Evolutionary conservation across 2,113 vertebrate species (phyloP).

Genomic region (Corythaixoides concolor): DNA sequence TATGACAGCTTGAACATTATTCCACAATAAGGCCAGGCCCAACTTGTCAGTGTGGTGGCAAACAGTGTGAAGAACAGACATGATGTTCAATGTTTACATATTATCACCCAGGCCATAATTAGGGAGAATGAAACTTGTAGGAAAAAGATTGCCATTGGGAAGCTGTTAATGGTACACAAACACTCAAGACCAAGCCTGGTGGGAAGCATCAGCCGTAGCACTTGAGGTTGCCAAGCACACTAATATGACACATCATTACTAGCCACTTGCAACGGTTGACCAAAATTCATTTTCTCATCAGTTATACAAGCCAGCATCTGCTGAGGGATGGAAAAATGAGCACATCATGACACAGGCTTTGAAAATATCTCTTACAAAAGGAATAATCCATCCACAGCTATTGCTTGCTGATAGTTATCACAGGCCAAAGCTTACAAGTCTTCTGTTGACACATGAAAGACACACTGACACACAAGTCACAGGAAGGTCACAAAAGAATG

Average conservation of each 20-base stretch:
- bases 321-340: conserved; percentile 39
- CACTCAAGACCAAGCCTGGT: neutral
- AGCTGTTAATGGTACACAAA: neutral
- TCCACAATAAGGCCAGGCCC: neutral
- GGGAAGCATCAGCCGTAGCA: neutral
- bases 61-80: neutral
- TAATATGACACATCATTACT: conserved; percentile 40
- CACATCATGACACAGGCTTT: conserved; percentile 36
- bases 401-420: neutral
- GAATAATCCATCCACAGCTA: neutral
- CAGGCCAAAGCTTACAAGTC: conserved; percentile 14
- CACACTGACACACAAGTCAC: neutral
- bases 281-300: conserved; percentile 36
- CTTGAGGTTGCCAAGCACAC: neutral
- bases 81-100: neutral
- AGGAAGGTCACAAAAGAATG: neutral
- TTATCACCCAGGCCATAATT: neutral
- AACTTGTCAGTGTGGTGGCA: neutral
- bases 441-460: conserved; percentile 16
- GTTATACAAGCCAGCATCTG: conserved; percentile 12
- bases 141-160: neutral
- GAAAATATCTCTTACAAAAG: conserved; percentile 41
- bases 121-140: neutral
- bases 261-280: conserved; percentile 28
- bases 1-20: neutral